Conservation (phyloP, 2,113 vertebrate genomes). For the Ranitomeya variabilis region DNA sequence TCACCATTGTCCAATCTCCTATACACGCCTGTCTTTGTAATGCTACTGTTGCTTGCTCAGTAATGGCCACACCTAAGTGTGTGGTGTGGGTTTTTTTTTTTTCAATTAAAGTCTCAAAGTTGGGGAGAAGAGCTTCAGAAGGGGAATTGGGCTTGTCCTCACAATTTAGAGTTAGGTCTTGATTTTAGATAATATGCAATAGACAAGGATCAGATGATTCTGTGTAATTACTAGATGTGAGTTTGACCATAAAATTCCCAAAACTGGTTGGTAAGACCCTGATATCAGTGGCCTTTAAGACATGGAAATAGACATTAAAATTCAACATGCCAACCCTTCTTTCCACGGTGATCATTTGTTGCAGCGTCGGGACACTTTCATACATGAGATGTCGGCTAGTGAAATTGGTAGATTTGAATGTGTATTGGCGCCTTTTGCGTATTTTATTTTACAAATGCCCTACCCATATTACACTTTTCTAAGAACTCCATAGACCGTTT, state of each 20-base stretch:
- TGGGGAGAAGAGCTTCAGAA: neutral
- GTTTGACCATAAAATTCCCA: neutral
- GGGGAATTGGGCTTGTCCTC: neutral
- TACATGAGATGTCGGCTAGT: no score
- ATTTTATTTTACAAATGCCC: no score
- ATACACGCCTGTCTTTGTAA: constrained; percentile 35
- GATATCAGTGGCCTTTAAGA: no score
- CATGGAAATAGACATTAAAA: no score
- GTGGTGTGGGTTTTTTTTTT: neutral
- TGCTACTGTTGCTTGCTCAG: neutral
- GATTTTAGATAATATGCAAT: neutral
- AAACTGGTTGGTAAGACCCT: no score
- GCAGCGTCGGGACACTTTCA: no score
- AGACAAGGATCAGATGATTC: neutral
- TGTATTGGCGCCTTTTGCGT: no score
- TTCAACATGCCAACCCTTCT: no score
- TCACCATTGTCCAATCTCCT: constrained; percentile 6
- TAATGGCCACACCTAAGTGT: constrained; percentile 18
- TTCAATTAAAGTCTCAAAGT: constrained; percentile 5
- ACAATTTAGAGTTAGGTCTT: neutral
- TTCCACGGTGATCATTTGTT: no score
- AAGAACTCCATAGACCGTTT: no score
- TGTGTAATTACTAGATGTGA: neutral
- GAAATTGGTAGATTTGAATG: no score
- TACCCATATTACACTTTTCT: no score